Percentiles rank a stretch among this genome's conserved stretches.
phyloP scores from a whole-genome alignment of 2,113 vertebrate genomes.

The Mungos mungo region DNA sequence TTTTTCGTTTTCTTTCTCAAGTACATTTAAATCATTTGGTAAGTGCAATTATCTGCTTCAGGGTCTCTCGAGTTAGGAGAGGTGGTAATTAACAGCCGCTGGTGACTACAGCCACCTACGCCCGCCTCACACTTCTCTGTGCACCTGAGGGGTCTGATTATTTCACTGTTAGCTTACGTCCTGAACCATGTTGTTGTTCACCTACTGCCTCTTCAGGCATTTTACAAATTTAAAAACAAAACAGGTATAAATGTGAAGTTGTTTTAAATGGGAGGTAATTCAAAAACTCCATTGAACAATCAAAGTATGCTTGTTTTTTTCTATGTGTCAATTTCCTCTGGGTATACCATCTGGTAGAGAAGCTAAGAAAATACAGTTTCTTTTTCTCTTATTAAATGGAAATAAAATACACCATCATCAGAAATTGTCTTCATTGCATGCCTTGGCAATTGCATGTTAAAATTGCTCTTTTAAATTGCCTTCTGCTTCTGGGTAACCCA shows the following conservation, averaged over 20 bases:
- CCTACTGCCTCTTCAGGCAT: conserved; percentile 39
- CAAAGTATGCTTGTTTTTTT: not conserved
- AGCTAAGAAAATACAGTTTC: conserved; percentile 64
- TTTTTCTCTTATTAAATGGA: conserved; percentile 48
- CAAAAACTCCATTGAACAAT: conserved; percentile 30
- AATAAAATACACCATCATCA: conserved; percentile 70
- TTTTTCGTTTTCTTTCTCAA: conserved; percentile 53
- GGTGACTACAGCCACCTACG: not conserved
- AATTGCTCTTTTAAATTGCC: conserved; percentile 70
- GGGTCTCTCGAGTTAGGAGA: not conserved
- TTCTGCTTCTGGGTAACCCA: conserved; percentile 68
- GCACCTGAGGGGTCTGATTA: conserved; percentile 5
- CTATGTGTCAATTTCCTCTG: conserved; percentile 52
- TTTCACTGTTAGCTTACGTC: not conserved
- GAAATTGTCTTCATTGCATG: conserved; percentile 64
- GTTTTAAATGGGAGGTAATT: conserved; percentile 61
- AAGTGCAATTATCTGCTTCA: not conserved
- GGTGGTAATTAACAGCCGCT: conserved; percentile 27
- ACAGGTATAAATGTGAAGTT: conserved; percentile 39
- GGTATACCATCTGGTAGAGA: conserved; percentile 48
- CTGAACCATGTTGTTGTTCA: conserved; percentile 35
- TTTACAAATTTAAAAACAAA: conserved; percentile 47
- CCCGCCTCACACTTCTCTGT: accelerated
- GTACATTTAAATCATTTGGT: not conserved
- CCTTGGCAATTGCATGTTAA: conserved; percentile 73